Evolutionary conservation across 2,888 invertebrate species (phyloP).

Genomic region (Pachydiplax longipennis): DNA sequence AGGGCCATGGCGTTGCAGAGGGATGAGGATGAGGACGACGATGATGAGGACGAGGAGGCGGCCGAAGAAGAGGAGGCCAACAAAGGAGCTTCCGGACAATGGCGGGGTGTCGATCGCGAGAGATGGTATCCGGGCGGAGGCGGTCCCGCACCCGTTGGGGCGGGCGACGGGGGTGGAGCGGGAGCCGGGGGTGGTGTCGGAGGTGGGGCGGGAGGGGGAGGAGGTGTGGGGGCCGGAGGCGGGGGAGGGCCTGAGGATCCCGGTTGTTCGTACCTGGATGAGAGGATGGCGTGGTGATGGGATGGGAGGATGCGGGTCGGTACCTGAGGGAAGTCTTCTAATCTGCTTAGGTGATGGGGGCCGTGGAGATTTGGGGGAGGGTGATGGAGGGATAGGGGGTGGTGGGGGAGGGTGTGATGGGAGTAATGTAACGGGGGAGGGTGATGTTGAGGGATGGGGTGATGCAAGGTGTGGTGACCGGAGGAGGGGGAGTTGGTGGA

Average conservation of each 20-base stretch:
- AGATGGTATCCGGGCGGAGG: constrained; percentile 33
- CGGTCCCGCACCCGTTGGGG: constrained; percentile 47
- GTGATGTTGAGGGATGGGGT: constrained; percentile 34
- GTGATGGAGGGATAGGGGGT: not conserved
- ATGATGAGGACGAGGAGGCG: constrained; percentile 26
- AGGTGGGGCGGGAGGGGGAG: constrained; percentile 61
- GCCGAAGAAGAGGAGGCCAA: constrained; percentile 2
- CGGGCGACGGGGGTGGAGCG: constrained; percentile 52
- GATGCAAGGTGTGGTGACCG: constrained; percentile 23
- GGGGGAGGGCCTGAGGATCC: constrained; percentile 55
- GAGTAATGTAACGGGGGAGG: constrained; percentile 4
- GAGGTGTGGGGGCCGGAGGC: constrained; percentile 62
- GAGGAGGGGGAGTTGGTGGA: not conserved
- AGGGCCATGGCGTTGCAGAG: constrained; percentile 39
- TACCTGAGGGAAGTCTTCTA: constrained; percentile 15
- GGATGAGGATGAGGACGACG: constrained; percentile 8
- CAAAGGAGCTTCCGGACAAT: constrained; percentile 31
- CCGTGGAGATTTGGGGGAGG: not conserved
- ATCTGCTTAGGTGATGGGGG: not conserved
- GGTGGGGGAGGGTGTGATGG: constrained; percentile 7
- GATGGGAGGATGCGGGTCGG: constrained; percentile 54
- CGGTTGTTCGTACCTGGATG: constrained; percentile 56
- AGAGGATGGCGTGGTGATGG: constrained; percentile 57
- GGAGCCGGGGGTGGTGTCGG: constrained; percentile 60
- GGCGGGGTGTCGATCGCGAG: constrained; percentile 38